Conservation (phyloP, 2,113 vertebrate species). For the Calypte anna region DNA sequence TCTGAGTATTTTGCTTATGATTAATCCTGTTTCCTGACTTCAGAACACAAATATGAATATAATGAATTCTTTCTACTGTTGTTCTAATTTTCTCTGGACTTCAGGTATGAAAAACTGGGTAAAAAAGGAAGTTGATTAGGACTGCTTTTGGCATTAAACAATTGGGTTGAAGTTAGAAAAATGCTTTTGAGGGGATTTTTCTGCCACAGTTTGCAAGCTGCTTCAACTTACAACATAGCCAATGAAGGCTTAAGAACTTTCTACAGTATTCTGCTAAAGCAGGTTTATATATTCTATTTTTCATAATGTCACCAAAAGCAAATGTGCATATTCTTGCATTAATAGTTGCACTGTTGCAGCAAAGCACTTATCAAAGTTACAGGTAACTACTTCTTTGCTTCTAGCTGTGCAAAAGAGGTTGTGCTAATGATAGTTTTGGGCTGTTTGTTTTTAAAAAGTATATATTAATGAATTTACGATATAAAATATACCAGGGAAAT, state of each 20-base stretch:
- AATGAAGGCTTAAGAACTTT: background rate
- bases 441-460: background rate
- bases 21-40: slow-evolving; percentile 64
- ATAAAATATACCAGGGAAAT: background rate
- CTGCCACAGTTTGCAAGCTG: background rate
- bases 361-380: background rate
- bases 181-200: slow-evolving; percentile 39
- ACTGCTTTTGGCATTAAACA: slow-evolving; percentile 52
- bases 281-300: slow-evolving; percentile 21
- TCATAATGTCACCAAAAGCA: background rate
- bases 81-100: slow-evolving; percentile 34
- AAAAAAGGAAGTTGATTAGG: slow-evolving; percentile 18
- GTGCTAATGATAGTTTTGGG: background rate
- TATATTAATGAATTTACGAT: background rate
- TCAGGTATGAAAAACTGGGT: slow-evolving; percentile 33
- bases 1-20: slow-evolving; percentile 54
- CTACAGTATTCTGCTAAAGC: slow-evolving; percentile 1
- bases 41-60: slow-evolving; percentile 43
- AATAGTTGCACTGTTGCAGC: background rate
- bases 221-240: slow-evolving; percentile 14
- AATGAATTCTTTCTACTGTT: slow-evolving; percentile 52
- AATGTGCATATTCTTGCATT: background rate
- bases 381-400: background rate
- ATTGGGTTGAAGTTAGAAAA: slow-evolving; percentile 38
- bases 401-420: background rate